Evolutionary conservation across 2,888 invertebrate species (phyloP), one percentile per base, ranked within the genome.

Genomic region (Lydus trimaculatus): DNA sequence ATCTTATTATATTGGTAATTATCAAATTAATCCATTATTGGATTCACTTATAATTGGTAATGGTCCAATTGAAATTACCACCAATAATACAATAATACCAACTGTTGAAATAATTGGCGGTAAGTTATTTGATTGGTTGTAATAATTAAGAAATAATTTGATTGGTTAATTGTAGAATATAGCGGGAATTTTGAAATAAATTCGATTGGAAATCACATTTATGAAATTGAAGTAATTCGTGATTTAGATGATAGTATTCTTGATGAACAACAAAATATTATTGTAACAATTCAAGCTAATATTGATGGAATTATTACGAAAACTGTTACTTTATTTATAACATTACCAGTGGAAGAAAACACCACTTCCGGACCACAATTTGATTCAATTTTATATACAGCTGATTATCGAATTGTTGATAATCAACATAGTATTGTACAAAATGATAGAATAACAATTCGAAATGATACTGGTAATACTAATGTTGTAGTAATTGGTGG

Each of bases 131-230:
- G 28, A 43, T 61, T 61, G 28, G 31, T 20, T 39, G n/a, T 13
- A 60, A 11, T 25, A 4, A 25, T n/a, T 17, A 6, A 65, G 36
- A 23, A 33, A 5, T 33, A 15, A 33, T 31, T 8, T 48, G n/a
- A 28, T 61, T 31, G 66, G 63, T 63, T 62, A n/a, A n/a, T 74
- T 73, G 23, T 62, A 76, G 76, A 72, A 52, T 71, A 72, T 25
- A 31, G 64, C 17, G 67, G 65, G 3, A 56, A 72, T 36, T 76
- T 78, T 65, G 52, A 2, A 15, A 58, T 74, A 43, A 59, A 67
- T 36, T 20, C 20, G 1, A 62, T 65, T 33, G 13, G 4, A 28
- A 28, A 75, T 66, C 59, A 39, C 39, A 48, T 59, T 78, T 48
- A 60, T 60, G 15, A 65, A 73, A 9, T 64, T 9, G 3, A 63